phyloP scores from a whole-genome alignment of 2,113 vertebrate species.

The Catagonus wagneri region DNA sequence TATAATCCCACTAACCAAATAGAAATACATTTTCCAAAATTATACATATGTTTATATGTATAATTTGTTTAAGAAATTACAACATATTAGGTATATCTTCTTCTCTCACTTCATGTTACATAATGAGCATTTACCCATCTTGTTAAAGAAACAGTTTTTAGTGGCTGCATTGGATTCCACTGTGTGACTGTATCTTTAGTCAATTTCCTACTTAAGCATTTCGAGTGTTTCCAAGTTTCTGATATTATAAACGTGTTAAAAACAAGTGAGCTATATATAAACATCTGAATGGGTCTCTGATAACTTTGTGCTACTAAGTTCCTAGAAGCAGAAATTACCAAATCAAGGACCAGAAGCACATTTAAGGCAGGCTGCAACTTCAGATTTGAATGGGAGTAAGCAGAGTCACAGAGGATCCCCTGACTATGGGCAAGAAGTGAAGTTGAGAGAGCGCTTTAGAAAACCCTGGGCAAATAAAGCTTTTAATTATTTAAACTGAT shows the following conservation, averaged over 20 bases:
- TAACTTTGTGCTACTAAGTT: constrained; percentile 33
- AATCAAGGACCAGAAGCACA: constrained; percentile 1
- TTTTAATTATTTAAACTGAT: constrained; percentile 38
- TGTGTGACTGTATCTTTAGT: neutral
- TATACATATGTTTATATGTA: neutral
- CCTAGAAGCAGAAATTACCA: neutral
- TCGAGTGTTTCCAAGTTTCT: constrained; percentile 1
- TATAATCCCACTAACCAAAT: neutral
- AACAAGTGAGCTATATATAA: neutral
- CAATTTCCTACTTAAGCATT: neutral
- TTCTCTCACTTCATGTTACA: neutral
- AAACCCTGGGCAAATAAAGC: neutral
- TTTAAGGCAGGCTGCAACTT: neutral
- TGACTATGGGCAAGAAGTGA: neutral
- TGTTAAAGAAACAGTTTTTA: constrained; percentile 51
- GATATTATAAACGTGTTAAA: neutral
- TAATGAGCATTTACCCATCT: neutral
- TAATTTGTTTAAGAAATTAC: constrained; percentile 27
- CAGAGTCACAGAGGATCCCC: neutral
- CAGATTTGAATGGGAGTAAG: neutral
- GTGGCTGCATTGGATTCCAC: neutral
- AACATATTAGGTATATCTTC: neutral
- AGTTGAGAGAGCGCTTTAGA: neutral
- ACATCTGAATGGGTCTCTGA: constrained; percentile 21
- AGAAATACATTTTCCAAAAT: constrained; percentile 38